These are phyloP conservation scores for Zeugodacus cucurbitae DNA, from an alignment of 1,140 invertebrate genomes.

Conservation along the genomic window DNA sequence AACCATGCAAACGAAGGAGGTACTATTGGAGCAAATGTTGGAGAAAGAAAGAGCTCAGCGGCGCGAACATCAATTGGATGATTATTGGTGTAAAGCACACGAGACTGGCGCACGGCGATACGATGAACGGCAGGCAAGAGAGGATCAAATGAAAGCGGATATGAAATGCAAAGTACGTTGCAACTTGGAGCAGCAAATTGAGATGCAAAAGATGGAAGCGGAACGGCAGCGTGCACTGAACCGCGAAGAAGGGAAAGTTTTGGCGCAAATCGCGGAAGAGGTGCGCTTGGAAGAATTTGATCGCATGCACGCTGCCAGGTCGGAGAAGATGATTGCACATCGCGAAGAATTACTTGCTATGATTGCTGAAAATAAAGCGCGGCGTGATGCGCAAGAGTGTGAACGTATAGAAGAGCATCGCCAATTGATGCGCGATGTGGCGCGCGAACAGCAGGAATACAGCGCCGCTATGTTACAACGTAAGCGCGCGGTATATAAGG, in stretches of 20 bases:
- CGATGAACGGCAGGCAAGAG: conserved; percentile 36
- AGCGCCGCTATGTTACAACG: conserved; percentile 39
- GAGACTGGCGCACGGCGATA: neutral
- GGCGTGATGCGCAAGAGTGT: conserved; percentile 43
- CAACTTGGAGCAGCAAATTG: conserved; percentile 50
- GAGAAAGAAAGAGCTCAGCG: conserved; percentile 52
- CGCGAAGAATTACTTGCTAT: conserved; percentile 53
- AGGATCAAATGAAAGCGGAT: conserved; percentile 46
- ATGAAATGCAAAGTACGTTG: conserved; percentile 49
- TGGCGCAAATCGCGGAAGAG: conserved; percentile 52
- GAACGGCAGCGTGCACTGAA: conserved; percentile 46
- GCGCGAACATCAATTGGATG: conserved; percentile 50
- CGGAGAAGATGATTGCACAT: conserved; percentile 43
- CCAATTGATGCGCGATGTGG: conserved; percentile 50
- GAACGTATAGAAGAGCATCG: conserved; percentile 50
- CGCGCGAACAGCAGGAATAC: conserved; percentile 51
- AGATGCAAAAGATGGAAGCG: conserved; percentile 48
- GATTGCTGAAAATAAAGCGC: conserved; percentile 49
- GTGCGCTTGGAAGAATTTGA: conserved; percentile 57
- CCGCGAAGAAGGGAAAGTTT: conserved; percentile 45
- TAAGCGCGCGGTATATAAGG: conserved; percentile 49
- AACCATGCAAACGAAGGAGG: conserved; percentile 47
- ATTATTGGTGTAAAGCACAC: conserved; percentile 52
- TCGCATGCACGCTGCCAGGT: neutral
- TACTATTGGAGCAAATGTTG: conserved; percentile 56